These are phyloP conservation scores for Aricia artaxerxes DNA, from an alignment of 2,888 invertebrate species.

Conservation along the genomic window DNA sequence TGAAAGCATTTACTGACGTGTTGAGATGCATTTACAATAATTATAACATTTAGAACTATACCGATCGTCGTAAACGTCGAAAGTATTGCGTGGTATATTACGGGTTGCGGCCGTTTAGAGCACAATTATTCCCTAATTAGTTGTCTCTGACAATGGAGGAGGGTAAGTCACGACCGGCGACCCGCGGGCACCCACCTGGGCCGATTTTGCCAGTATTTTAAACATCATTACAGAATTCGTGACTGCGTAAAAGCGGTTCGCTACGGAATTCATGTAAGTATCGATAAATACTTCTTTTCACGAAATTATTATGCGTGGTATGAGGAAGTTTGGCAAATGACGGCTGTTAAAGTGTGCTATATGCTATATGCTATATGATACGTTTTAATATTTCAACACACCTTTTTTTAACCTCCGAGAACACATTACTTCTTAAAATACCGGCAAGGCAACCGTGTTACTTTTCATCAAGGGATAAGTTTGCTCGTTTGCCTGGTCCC, in stretches of 20 bases:
- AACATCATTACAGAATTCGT: slow-evolving; percentile 56
- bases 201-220: slow-evolving; percentile 60
- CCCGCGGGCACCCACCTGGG: slow-evolving; percentile 74
- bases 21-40: slow-evolving; percentile 14
- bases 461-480: no score
- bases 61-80: slow-evolving; percentile 16
- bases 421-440: no score
- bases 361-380: slow-evolving; percentile 2
- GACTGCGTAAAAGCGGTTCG: slow-evolving; percentile 39
- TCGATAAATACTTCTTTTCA: not conserved
- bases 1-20: not conserved
- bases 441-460: no score
- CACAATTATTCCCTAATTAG: slow-evolving; percentile 59
- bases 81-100: slow-evolving; percentile 50
- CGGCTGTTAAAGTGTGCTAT: not conserved
- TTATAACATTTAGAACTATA: slow-evolving; percentile 18
- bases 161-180: slow-evolving; percentile 73
- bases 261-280: slow-evolving; percentile 46
- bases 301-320: slow-evolving; percentile 11
- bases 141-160: slow-evolving; percentile 50
- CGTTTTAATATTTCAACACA: not conserved
- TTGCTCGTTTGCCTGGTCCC: no score
- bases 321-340: slow-evolving; percentile 16
- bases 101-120: slow-evolving; percentile 54
- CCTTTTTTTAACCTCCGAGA: not conserved